Conservation (phyloP, 1,140 invertebrate species). For the Drosophila malerkotliana region DNA sequence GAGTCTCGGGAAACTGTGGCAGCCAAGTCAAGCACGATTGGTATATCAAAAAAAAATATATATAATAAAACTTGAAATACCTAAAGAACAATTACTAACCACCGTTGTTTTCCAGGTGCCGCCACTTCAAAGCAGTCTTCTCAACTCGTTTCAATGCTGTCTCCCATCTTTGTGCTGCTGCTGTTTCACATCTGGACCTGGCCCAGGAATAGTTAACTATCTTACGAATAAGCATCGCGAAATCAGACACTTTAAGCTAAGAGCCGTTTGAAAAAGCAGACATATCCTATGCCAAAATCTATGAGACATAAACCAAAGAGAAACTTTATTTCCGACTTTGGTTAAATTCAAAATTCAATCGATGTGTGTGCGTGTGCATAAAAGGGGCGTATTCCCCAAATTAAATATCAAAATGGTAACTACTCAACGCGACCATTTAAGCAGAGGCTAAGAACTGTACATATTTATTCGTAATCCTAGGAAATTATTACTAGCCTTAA, state of each 20-base stretch:
- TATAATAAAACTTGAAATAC: background rate
- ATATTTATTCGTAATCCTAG: slow-evolving; percentile 57
- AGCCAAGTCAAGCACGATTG: slow-evolving; percentile 85
- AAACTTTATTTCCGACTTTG: slow-evolving; percentile 29
- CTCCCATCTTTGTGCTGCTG: slow-evolving; percentile 47
- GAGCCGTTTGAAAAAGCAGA: slow-evolving; percentile 43
- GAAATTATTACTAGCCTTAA: slow-evolving; percentile 15
- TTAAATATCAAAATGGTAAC: slow-evolving; percentile 53
- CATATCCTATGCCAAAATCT: slow-evolving; percentile 82
- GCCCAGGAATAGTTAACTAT: slow-evolving; percentile 64
- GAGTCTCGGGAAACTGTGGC: slow-evolving; percentile 87
- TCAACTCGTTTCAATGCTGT: slow-evolving; percentile 37
- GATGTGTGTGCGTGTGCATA: slow-evolving; percentile 57
- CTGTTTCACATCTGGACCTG: slow-evolving; percentile 36
- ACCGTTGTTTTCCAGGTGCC: slow-evolving; percentile 24
- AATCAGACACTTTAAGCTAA: slow-evolving; percentile 14
- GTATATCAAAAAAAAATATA: slow-evolving; percentile 46
- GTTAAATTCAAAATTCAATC: slow-evolving; percentile 54
- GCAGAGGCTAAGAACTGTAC: slow-evolving; percentile 61
- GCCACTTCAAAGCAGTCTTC: slow-evolving; percentile 45
- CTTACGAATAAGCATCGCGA: slow-evolving; percentile 8
- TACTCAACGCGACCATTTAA: slow-evolving; percentile 75
- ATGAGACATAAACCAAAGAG: slow-evolving; percentile 63
- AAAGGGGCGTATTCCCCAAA: slow-evolving; percentile 13
- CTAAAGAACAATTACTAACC: background rate